Conservation (phyloP, 2,797 vertebrate genomes). For the Euthynnus affinis region DNA sequence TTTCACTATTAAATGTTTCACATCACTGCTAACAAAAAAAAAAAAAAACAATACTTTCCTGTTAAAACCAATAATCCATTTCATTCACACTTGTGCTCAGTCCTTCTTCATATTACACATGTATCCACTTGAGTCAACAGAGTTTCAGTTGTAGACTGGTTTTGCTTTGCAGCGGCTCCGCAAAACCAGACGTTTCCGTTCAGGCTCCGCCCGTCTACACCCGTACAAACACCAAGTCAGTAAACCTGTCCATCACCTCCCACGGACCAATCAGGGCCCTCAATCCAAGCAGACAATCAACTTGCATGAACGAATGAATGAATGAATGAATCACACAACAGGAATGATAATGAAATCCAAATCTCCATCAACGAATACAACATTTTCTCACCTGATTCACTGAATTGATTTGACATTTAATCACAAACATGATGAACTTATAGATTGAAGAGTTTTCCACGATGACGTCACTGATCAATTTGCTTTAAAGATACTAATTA, state of each 20-base stretch:
- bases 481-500: not conserved
- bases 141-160: slow-evolving; percentile 60
- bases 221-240: slow-evolving; percentile 82
- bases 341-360: not conserved
- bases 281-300: slow-evolving; percentile 46
- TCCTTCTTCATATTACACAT: not conserved
- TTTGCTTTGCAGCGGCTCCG: slow-evolving; percentile 78
- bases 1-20: too few relatives aligned
- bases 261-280: slow-evolving; percentile 23
- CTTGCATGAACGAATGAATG: slow-evolving; percentile 44
- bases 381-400: slow-evolving; percentile 1
- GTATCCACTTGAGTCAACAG: not conserved
- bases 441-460: not conserved
- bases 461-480: not conserved
- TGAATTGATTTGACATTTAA: slow-evolving; percentile 28
- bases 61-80: too few relatives aligned
- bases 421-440: slow-evolving; percentile 6
- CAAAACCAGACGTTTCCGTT: slow-evolving; percentile 70
- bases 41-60: too few relatives aligned
- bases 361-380: not conserved
- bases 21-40: not conserved
- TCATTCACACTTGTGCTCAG: not conserved
- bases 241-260: slow-evolving; percentile 44
- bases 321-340: slow-evolving; percentile 19
- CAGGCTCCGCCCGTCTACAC: slow-evolving; percentile 68